Conservation (phyloP, 1,140 invertebrate genomes). For the Diuraphis noxia region DNA sequence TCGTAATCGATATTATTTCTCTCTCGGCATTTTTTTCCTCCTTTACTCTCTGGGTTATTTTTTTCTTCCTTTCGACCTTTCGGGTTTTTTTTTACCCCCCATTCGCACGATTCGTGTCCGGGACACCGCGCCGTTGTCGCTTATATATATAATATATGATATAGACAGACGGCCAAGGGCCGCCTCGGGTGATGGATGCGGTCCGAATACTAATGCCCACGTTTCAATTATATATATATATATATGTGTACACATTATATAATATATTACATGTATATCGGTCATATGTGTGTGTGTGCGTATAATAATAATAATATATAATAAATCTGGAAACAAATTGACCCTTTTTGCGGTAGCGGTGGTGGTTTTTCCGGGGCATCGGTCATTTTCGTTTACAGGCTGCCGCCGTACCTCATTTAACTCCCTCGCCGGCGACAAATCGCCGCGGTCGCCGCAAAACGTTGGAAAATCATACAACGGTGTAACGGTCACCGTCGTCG, state of each 20-base stretch:
- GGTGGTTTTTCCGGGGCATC: slow-evolving; percentile 35
- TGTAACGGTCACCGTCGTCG: background rate
- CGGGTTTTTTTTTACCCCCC: background rate
- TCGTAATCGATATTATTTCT: slow-evolving; percentile 53
- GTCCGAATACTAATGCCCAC: slow-evolving; percentile 41
- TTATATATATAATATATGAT: too few species aligned
- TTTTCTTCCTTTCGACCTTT: background rate
- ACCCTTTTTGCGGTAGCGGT: slow-evolving; percentile 29
- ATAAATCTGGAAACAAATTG: slow-evolving; percentile 53
- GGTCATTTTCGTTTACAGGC: slow-evolving; percentile 54
- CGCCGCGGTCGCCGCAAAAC: slow-evolving; percentile 27
- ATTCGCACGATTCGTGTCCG: background rate
- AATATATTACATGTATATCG: slow-evolving; percentile 6
- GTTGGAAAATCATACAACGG: background rate
- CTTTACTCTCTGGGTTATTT: background rate
- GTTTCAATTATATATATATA: background rate
- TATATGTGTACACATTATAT: background rate
- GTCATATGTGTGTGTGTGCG: background rate
- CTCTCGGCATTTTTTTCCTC: slow-evolving; percentile 5
- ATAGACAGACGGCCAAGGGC: background rate
- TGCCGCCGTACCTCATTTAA: slow-evolving; percentile 20
- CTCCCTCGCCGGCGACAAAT: slow-evolving; percentile 9
- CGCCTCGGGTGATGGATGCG: slow-evolving; percentile 48
- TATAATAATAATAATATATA: slow-evolving; percentile 39
- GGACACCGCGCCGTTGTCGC: background rate